Conservation (phyloP, 1,140 invertebrate genomes). For the Ganaspis sp. region DNA sequence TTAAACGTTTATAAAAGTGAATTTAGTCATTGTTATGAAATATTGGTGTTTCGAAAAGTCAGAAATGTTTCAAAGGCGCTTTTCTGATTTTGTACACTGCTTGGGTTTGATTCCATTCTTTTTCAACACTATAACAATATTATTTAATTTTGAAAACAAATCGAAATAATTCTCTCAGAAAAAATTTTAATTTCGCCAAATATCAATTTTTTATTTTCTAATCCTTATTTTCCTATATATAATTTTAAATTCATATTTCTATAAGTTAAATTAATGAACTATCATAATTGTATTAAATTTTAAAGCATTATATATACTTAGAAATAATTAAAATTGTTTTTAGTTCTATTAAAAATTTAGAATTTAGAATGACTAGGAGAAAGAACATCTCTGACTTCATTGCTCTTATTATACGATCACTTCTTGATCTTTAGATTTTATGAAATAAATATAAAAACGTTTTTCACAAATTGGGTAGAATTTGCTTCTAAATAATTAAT, state of each 20-base stretch:
- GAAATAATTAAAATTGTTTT: too few species aligned
- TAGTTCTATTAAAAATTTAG: too few species aligned
- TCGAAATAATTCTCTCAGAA: too few species aligned
- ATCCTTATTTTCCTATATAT: too few species aligned
- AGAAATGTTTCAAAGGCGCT: slow-evolving; percentile 8
- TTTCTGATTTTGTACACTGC: slow-evolving; percentile 13
- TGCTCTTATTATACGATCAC: not conserved
- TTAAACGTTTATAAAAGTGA: slow-evolving; percentile 6
- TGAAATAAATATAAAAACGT: not conserved
- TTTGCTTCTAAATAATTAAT: not conserved
- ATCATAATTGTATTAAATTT: too few species aligned
- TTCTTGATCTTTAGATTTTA: not conserved
- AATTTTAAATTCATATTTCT: too few species aligned
- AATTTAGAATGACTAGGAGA: too few species aligned
- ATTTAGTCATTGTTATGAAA: slow-evolving; percentile 3
- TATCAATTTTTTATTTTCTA: too few species aligned
- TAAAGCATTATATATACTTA: too few species aligned
- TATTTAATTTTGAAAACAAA: too few species aligned
- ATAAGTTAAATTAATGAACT: too few species aligned
- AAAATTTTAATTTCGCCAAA: too few species aligned
- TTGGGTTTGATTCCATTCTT: not conserved
- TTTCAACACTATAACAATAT: not conserved
- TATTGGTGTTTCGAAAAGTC: not conserved
- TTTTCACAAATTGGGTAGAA: not conserved
- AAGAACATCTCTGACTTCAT: not conserved